These are phyloP conservation scores for Chironomus tepperi DNA, from an alignment of 1,140 invertebrate species.

Conservation along the genomic window DNA sequence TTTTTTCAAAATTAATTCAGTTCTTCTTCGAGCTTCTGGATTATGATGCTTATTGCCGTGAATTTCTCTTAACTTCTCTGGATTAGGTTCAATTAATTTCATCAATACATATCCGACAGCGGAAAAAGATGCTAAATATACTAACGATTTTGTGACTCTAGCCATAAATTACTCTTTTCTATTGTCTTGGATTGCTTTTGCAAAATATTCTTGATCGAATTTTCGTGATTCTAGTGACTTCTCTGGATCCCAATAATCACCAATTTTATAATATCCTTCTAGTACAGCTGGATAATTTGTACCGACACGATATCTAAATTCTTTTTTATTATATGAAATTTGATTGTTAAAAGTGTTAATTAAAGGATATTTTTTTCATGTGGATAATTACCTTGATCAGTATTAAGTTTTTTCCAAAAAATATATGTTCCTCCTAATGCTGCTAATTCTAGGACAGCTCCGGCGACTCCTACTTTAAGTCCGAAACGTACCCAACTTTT, in stretches of 20 bases:
- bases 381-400: not conserved
- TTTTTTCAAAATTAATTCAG: conserved; percentile 33
- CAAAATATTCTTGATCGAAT: conserved; percentile 41
- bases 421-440: not conserved
- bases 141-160: conserved; percentile 43
- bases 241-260: conserved; percentile 45
- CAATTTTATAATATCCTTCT: conserved; percentile 51
- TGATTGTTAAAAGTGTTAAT: not conserved
- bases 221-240: conserved; percentile 45
- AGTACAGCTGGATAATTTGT: conserved; percentile 51
- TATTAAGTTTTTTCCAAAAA: not conserved
- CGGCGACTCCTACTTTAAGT: not conserved
- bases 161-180: conserved; percentile 40
- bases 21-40: conserved; percentile 29
- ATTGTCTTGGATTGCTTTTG: conserved; percentile 26
- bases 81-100: conserved; percentile 44
- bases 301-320: conserved; percentile 49
- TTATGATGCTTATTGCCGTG: conserved; percentile 30
- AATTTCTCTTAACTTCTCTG: conserved; percentile 45
- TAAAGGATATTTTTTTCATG: not conserved
- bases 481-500: not conserved
- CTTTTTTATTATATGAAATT: conserved; percentile 36
- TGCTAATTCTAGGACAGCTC: not conserved
- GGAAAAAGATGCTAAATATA: conserved; percentile 47
- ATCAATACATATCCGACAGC: conserved; percentile 47